Percentiles rank a stretch among this genome's conserved stretches.
Conservation (phyloP, 2,888 invertebrate genomes). For the Argyresthia albistria region DNA sequence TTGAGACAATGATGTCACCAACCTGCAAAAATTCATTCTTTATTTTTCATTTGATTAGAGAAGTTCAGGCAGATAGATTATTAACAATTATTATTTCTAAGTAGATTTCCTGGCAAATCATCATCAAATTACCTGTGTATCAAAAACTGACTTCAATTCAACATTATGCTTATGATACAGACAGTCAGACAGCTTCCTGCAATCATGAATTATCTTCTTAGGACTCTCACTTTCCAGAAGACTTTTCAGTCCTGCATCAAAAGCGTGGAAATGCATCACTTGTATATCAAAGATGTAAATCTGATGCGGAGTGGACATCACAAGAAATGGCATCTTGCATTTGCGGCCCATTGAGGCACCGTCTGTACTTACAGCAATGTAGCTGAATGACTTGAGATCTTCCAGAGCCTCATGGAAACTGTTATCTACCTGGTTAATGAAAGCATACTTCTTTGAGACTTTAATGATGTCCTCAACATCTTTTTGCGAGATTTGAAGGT, state of each 20-base stretch:
- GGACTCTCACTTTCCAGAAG: constrained; percentile 52
- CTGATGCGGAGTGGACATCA: constrained; percentile 51
- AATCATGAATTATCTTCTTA: constrained; percentile 74
- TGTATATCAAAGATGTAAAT: constrained; percentile 66
- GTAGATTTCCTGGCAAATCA: no score
- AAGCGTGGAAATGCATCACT: constrained; percentile 60
- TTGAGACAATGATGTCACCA: constrained; percentile 53
- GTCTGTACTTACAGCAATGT: constrained; percentile 52
- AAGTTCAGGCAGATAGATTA: no score
- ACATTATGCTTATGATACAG: constrained; percentile 72
- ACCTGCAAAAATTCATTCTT: constrained; percentile 35
- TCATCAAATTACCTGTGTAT: constrained; percentile 58
- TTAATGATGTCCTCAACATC: constrained; percentile 55
- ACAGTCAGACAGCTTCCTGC: constrained; percentile 70
- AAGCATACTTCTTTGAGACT: constrained; percentile 50
- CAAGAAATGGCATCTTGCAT: constrained; percentile 60
- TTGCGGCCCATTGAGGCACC: constrained; percentile 64
- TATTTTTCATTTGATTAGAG: background rate
- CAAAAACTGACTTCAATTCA: constrained; percentile 71
- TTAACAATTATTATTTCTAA: no score
- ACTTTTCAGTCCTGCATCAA: constrained; percentile 61
- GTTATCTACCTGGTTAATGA: constrained; percentile 60
- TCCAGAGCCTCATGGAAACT: constrained; percentile 51
- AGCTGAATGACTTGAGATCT: constrained; percentile 42
- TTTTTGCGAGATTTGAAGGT: constrained; percentile 49